Base-by-base conservation (phyloP, 2,113 vertebrate species). In the Onychostruthus taczanowskii region DNA sequence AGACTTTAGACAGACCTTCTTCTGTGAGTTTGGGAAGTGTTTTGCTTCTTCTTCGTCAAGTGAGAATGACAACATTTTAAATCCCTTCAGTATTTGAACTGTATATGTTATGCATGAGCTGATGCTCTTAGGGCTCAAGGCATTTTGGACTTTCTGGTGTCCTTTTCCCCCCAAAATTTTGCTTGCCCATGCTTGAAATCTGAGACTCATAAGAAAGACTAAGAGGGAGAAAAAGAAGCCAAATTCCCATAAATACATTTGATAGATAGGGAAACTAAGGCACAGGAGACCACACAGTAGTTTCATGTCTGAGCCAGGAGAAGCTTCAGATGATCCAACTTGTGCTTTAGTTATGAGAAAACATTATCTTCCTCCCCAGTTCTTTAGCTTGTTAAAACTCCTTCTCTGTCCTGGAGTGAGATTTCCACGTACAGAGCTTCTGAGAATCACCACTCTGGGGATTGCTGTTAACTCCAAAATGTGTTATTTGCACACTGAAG, bases 401-500 rank as follows among this genome's bases (percentile, higher is more conserved):
- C 35, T 87, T 66, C 35, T 85, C n/a, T 62, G 28, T 83, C 47
- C 79, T 23, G 0, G 35, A 85, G 68, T 79, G 82, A 78, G 61
- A 93, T 86, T 94, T 97, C 90, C 33, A 77, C 0, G 7, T 90
- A 93, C 9, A 67, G 67, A 76, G 11, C 81, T 91, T 96, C 82
- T 80, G 78, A 91, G 94, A 96, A 94, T 88, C 63, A 84, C 33
- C 19, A 31, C 74, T 64, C 89, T 47, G 46, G 62, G 80, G 87
- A 78, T 12, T 47, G 18, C n/a, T 68, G 20, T 87, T 91, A 77
- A 92, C 61, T 95, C 82, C 50, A 66, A 70, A 67, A 81, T n/a
- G 63, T 91, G 72, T 77, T 93, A 53, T 95, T 95, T 93, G 46
- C 92, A 92, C 82, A 86, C 2, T 95, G 75, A 96, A 95, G 44